phyloP scores from a whole-genome alignment of 2,888 invertebrate genomes.

The Idaea straminata region DNA sequence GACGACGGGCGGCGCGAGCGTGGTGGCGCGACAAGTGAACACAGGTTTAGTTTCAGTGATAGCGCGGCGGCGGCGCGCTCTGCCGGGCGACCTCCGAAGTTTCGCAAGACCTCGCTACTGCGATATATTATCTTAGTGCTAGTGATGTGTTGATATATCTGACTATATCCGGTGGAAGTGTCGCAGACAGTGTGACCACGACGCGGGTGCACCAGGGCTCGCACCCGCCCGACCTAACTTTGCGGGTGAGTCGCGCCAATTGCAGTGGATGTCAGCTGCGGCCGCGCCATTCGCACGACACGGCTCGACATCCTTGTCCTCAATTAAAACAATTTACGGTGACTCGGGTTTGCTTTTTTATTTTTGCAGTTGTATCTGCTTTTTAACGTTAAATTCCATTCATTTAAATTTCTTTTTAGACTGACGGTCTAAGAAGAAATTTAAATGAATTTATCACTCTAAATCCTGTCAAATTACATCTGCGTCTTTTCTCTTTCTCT shows the following conservation, averaged over 20 bases:
- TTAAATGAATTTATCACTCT: background rate
- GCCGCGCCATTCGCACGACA: slow-evolving; percentile 35
- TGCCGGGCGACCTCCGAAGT: slow-evolving; percentile 65
- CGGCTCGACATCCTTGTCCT: slow-evolving; percentile 71
- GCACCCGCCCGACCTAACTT: slow-evolving; percentile 44
- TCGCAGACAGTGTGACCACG: slow-evolving; percentile 30
- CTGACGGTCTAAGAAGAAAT: too few relatives aligned
- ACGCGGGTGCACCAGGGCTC: slow-evolving; percentile 41
- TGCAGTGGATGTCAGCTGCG: slow-evolving; percentile 37
- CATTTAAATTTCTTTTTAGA: background rate
- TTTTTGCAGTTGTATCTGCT: background rate
- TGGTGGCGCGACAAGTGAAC: slow-evolving; percentile 52
- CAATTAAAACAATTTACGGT: slow-evolving; percentile 71
- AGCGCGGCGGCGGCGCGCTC: slow-evolving; percentile 70
- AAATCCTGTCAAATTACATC: background rate
- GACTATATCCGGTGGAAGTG: slow-evolving; percentile 48
- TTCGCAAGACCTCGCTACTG: slow-evolving; percentile 58
- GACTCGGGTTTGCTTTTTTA: slow-evolving; percentile 57
- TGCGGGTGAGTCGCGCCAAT: slow-evolving; percentile 54
- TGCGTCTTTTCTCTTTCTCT: too few relatives aligned
- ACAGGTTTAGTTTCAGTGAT: slow-evolving; percentile 70
- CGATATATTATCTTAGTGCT: slow-evolving; percentile 62
- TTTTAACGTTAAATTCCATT: background rate
- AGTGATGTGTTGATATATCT: slow-evolving; percentile 59
- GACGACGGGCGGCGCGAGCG: slow-evolving; percentile 30